Percentiles rank a stretch among this genome's conserved stretches.
phyloP scores from a whole-genome alignment of 2,888 invertebrate genomes.

The Orthonychiurus folsomi region DNA sequence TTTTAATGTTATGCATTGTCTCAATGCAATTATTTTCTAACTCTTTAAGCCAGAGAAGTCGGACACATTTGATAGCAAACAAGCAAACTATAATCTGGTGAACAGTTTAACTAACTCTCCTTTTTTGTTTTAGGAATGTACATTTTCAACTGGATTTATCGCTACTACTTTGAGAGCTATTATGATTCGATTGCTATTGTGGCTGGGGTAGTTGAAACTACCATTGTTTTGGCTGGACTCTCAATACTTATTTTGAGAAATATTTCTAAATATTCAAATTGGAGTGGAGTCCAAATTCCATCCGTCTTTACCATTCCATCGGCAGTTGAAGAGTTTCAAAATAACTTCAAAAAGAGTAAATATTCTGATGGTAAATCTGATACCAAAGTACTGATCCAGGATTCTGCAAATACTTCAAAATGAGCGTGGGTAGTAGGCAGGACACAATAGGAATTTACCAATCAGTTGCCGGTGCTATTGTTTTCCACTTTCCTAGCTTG shows the following conservation, averaged over 20 bases:
- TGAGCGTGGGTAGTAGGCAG: no score
- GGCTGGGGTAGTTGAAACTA: constrained; percentile 21
- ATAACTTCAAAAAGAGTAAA: not conserved
- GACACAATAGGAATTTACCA: no score
- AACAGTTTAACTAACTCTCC: not conserved
- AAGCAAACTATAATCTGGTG: no score
- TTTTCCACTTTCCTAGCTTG: no score
- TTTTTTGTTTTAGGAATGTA: constrained; percentile 17
- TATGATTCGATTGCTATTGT: constrained; percentile 19
- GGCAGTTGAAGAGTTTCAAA: not conserved
- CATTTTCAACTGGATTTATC: constrained; percentile 26
- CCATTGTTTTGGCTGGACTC: constrained; percentile 17
- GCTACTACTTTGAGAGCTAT: constrained; percentile 19
- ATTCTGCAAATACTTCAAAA: not conserved
- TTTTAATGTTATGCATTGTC: not conserved
- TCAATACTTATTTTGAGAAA: not conserved
- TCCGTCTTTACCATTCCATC: not conserved
- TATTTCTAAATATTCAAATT: not conserved
- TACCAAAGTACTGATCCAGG: not conserved
- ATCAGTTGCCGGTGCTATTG: no score
- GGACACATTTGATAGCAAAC: no score
- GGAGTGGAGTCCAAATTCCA: not conserved
- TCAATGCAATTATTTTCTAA: no score
- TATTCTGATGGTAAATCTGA: not conserved
- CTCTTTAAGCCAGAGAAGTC: no score